Evolutionary conservation across 1,140 invertebrate genomes (phyloP).

Genomic region (Ceratina australensis): DNA sequence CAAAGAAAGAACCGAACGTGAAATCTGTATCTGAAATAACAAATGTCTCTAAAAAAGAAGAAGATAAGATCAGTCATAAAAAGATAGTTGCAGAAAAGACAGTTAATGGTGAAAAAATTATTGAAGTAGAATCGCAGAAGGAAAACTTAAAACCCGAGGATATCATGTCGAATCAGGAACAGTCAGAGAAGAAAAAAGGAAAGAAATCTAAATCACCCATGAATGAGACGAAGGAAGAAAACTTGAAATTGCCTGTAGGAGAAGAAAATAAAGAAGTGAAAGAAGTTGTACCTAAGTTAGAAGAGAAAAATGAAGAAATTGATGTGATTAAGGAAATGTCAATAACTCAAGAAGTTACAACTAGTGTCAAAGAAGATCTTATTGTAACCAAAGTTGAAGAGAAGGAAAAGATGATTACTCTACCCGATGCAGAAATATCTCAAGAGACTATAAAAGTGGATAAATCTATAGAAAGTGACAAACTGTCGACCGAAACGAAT

Average conservation of each 20-base stretch:
- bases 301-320: background rate
- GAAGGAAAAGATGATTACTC: background rate
- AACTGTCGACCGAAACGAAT: background rate
- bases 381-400: background rate
- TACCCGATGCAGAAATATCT: background rate
- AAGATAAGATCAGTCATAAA: background rate
- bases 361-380: conserved; percentile 23
- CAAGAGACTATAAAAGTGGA: background rate
- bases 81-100: background rate
- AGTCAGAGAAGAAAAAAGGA: background rate
- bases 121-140: background rate
- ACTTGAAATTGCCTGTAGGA: background rate
- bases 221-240: conserved; percentile 1
- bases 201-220: conserved; percentile 17
- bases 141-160: background rate
- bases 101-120: background rate
- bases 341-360: conserved; percentile 14
- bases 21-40: background rate
- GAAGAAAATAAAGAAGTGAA: background rate
- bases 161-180: background rate
- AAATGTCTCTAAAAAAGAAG: conserved; percentile 5
- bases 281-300: background rate
- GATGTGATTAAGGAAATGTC: background rate
- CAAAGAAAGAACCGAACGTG: conserved; percentile 3
- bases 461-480: background rate